Base-by-base conservation (phyloP, 2,888 invertebrate genomes). In the Lycocerus yunnanus region DNA sequence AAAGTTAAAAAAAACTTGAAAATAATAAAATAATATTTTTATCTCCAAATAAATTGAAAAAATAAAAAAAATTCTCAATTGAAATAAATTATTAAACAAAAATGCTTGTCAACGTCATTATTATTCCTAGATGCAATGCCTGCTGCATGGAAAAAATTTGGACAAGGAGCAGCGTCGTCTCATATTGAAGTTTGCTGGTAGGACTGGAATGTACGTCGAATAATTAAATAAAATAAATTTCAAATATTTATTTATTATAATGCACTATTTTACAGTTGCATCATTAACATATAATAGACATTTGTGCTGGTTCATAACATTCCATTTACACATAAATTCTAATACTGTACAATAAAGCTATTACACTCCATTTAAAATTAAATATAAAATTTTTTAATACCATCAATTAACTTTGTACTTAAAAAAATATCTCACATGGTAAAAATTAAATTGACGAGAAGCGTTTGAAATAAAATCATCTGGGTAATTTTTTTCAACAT, bases 261-360 rank as follows among this genome's bases (percentile, higher is more conserved):
- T 76, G 76, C 73, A 76, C 75, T 73, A 73, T 73, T 76, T 76
- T 76, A 76, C 76, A 73, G 71, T 68, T 71, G 71, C 73, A 73
- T 69, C 69, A 72, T 71, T 73, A 73, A 76, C 76, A 76, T 72
- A 68, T 73, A 76, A 73, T 73, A 76, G 73, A 73, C 73, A 76
- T 76, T 71, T 76, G 76, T 71, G 68, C 71, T 76, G 65, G 58
- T 71, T 70, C 69, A 15, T 75, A 73, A 76, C 73, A 73, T 73
- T 73, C 73, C 72, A 76, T 73, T 76, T 73, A 76, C 76, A 73
- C 73, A 73, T 73, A 76, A 71, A 76, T 71, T 75, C 76, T 73
- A 76, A 73, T 76, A 73, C 76, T 76, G 76, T 76, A 76, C 73
- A 76, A 73, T 73, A 73, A 66, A 75, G 69, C 72, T 66, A 72